Conservation (phyloP, 2,888 invertebrate genomes). For the Allacma fusca region DNA sequence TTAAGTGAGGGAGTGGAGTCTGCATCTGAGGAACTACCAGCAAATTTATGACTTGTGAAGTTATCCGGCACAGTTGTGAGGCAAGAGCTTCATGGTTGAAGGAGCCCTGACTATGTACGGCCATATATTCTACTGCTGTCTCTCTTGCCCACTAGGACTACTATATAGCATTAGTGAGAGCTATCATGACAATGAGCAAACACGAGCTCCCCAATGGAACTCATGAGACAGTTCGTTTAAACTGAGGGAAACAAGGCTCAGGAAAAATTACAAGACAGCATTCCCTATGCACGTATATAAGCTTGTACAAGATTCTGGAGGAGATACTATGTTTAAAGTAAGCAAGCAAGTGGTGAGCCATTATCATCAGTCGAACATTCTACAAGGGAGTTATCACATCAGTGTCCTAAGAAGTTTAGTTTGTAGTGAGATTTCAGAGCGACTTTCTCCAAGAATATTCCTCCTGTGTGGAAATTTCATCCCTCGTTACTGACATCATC, state of each 20-base stretch:
- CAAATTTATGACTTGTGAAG: too few species aligned
- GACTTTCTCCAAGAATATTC: not conserved
- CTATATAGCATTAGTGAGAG: not conserved
- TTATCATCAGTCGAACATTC: not conserved
- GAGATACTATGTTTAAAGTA: too few species aligned
- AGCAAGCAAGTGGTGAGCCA: not conserved
- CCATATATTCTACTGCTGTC: too few species aligned
- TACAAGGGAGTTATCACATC: not conserved
- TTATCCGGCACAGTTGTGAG: too few species aligned
- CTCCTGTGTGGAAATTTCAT: not conserved
- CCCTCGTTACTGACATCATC: too few species aligned
- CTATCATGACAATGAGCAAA: slow-evolving; percentile 1
- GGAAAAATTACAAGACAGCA: not conserved
- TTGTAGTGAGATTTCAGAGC: not conserved
- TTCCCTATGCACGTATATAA: not conserved
- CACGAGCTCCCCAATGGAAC: not conserved
- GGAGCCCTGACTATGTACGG: too few species aligned
- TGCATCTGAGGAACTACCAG: not conserved
- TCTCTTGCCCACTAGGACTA: not conserved
- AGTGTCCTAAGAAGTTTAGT: not conserved
- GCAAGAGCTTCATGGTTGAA: too few species aligned
- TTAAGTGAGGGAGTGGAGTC: not conserved
- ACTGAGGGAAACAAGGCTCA: not conserved
- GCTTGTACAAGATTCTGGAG: not conserved
- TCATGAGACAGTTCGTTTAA: not conserved